phyloP scores from a whole-genome alignment of 1,140 invertebrate genomes.

The Lasaia peninsularis region DNA sequence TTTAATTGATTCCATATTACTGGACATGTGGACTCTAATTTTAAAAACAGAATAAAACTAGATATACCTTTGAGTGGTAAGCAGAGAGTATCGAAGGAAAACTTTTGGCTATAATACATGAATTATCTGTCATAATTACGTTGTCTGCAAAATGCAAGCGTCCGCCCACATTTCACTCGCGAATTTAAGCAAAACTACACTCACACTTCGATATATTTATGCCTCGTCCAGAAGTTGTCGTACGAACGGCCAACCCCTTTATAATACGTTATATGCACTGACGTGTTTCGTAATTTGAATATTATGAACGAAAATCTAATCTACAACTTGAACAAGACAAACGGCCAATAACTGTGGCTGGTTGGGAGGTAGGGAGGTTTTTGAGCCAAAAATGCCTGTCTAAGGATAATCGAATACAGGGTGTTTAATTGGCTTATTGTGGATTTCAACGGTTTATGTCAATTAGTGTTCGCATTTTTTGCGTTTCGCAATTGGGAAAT shows the following conservation, averaged over 20 bases:
- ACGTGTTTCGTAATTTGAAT: constrained; percentile 42
- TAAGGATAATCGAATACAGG: constrained; percentile 43
- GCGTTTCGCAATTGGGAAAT: constrained; percentile 6
- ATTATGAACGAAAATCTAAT: constrained; percentile 41
- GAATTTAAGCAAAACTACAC: constrained; percentile 61
- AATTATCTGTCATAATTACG: constrained; percentile 27
- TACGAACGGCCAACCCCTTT: constrained; percentile 28
- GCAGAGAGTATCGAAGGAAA: too few relatives aligned
- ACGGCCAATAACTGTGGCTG: constrained; percentile 17
- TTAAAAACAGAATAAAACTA: too few relatives aligned
- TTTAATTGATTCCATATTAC: too few relatives aligned
- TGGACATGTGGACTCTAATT: too few relatives aligned
- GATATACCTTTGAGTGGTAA: too few relatives aligned
- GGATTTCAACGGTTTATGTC: constrained; percentile 41
- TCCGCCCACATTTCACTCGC: constrained; percentile 56
- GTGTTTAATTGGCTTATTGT: constrained; percentile 43
- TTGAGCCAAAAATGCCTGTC: constrained; percentile 10
- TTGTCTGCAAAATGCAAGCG: constrained; percentile 38
- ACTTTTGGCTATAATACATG: constrained; percentile 7
- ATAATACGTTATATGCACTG: constrained; percentile 20
- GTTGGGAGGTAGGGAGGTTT: constrained; percentile 17
- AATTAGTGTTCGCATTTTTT: constrained; percentile 38
- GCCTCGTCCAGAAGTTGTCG: constrained; percentile 56
- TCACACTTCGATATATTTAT: constrained; percentile 59
- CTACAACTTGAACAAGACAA: constrained; percentile 34